phyloP scores from a whole-genome alignment of 2,113 vertebrate genomes.

The Alethe castanea region DNA sequence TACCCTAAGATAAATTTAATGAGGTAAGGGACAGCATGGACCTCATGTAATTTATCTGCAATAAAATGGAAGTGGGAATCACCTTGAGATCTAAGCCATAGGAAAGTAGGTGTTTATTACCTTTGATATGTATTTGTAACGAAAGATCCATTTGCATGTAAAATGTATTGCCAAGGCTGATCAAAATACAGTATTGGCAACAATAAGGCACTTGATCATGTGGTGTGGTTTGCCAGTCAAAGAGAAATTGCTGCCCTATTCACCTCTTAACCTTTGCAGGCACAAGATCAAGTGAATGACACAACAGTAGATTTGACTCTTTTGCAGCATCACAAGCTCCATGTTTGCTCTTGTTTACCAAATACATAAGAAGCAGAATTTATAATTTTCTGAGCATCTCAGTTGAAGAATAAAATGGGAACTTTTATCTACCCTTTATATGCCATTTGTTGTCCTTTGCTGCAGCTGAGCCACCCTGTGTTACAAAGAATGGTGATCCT shows the following conservation, averaged over 20 bases:
- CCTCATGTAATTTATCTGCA: background rate
- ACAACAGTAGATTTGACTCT: background rate
- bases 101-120: background rate
- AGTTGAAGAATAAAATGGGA: background rate
- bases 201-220: background rate
- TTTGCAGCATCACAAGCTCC: background rate
- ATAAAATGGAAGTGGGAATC: background rate
- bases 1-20: conserved; percentile 8
- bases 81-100: background rate
- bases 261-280: background rate
- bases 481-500: background rate
- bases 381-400: background rate
- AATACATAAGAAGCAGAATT: background rate
- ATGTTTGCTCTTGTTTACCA: background rate
- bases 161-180: background rate
- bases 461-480: background rate
- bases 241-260: background rate
- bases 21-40: background rate
- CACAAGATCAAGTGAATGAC: background rate
- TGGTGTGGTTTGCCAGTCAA: background rate
- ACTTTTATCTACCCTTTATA: background rate
- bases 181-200: background rate
- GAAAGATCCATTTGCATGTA: background rate
- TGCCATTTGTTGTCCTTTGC: background rate
- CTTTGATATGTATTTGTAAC: background rate